Percentiles rank a stretch among this genome's conserved stretches.
phyloP scores from a whole-genome alignment of 2,888 invertebrate species.

The Patella ulyssiponensis region DNA sequence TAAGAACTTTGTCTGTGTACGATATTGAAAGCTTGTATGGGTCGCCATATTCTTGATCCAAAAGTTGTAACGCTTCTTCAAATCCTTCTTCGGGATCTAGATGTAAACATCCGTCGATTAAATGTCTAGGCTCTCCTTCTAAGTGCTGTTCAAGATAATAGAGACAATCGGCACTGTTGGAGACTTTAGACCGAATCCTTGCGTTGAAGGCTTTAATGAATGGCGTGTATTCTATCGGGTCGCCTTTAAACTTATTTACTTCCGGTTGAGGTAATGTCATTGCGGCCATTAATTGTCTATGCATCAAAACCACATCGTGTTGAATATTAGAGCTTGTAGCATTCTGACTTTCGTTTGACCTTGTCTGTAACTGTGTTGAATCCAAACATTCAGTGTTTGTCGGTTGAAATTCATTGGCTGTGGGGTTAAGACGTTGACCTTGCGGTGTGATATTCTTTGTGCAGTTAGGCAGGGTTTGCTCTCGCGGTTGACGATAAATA shows the following conservation, averaged over 20 bases:
- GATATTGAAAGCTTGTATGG: slow-evolving; percentile 4
- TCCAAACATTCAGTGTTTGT: too few species aligned
- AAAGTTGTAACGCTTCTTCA: neutral
- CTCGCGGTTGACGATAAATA: too few species aligned
- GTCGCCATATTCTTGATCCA: slow-evolving; percentile 17
- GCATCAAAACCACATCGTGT: too few species aligned
- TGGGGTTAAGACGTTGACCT: too few species aligned
- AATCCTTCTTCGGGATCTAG: slow-evolving; percentile 13
- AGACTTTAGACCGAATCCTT: slow-evolving; percentile 15
- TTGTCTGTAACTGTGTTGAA: too few species aligned
- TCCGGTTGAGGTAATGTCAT: slow-evolving; percentile 23
- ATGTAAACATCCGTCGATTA: slow-evolving; percentile 5
- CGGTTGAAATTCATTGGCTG: too few species aligned
- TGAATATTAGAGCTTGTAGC: too few species aligned
- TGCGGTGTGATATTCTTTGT: too few species aligned
- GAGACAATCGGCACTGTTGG: slow-evolving; percentile 18
- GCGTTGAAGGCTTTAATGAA: slow-evolving; percentile 25
- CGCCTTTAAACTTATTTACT: slow-evolving; percentile 34
- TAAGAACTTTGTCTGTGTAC: neutral
- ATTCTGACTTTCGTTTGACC: too few species aligned
- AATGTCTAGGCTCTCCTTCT: slow-evolving; percentile 15
- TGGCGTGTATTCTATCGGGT: slow-evolving; percentile 28
- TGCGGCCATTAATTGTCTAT: too few species aligned
- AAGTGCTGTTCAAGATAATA: slow-evolving; percentile 21
- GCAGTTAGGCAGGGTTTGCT: too few species aligned